These are phyloP conservation scores for Spodoptera litura DNA, from an alignment of 1,140 invertebrate species.

Conservation along the genomic window DNA sequence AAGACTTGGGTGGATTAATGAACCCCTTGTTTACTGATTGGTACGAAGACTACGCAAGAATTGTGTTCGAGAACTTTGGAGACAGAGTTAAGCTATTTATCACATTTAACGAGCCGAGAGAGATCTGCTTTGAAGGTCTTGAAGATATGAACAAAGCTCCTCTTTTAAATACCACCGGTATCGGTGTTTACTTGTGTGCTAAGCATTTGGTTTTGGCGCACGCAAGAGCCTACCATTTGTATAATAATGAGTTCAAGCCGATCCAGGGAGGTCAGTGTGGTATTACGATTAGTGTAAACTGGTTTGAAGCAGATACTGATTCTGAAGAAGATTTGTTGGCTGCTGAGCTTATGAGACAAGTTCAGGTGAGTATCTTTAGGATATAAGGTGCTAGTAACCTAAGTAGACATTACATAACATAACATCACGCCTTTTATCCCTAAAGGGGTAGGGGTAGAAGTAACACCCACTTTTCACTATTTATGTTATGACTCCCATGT, in stretches of 20 bases:
- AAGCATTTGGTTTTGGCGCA: conserved; percentile 87
- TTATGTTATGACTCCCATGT: no score
- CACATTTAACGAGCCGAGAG: conserved; percentile 84
- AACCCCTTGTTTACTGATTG: conserved; percentile 76
- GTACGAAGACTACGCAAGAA: conserved; percentile 86
- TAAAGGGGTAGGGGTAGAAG: no score
- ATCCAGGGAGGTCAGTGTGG: conserved; percentile 83
- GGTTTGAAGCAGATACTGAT: conserved; percentile 84
- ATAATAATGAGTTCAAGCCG: conserved; percentile 69
- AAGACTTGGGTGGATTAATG: conserved; percentile 72
- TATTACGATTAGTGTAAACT: conserved; percentile 86
- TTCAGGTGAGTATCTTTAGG: conserved; percentile 49
- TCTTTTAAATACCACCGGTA: conserved; percentile 62
- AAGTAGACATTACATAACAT: no score
- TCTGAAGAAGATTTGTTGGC: conserved; percentile 83
- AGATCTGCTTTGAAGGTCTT: conserved; percentile 76
- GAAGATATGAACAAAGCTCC: conserved; percentile 68
- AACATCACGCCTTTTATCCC: no score
- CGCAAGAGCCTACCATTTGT: conserved; percentile 84
- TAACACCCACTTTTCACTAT: no score
- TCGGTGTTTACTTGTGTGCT: conserved; percentile 84
- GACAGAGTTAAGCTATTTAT: conserved; percentile 83
- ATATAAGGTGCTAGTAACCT: no score
- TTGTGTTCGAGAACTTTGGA: conserved; percentile 84
- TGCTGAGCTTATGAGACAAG: conserved; percentile 72